Base-by-base conservation (phyloP, 2,888 invertebrate species). In the Bursaphelenchus okinawaensis region DNA sequence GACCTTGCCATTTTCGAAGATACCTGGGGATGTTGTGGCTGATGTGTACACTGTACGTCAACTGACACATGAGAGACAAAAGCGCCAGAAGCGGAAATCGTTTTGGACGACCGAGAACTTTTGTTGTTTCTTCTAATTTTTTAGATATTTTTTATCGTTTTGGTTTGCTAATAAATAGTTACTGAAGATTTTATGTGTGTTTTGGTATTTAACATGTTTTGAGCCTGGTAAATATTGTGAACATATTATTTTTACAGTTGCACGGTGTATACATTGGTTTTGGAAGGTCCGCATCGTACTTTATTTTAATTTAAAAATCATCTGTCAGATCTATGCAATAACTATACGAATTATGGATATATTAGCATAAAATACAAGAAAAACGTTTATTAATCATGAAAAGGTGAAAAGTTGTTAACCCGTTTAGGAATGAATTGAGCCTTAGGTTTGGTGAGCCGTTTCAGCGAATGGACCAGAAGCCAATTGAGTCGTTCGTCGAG, bases 11-110 rank as follows among this genome's bases (percentile, higher is more conserved):
- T 65, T 65, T 22, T 50, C 51, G n/a, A 31, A 65, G 50, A 55
- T 65, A 9, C 65, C 65, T 26, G 65, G 65, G 12, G 62, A 65
- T 27, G 62, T 65, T n/a, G 65, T 65, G 51, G 65, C 65, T 16
- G 65, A 65, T 50, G 28, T 65, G 23, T 65, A 65, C 54, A 54
- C 66, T 29, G 64, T 65, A 12, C 20, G 54, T n/a, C 55, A 51
- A 23, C 52, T 26, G 12, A 16, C 55, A 26, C 19, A 50, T 19
- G 22, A 55, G 28, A 23, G 62, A 31, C n/a, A 62, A 9, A 63
- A 27, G 23, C 26, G 23, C 8, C 12, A 22, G 27, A 20, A 28
- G 59, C n/a, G 23, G 7, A 63, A 63, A 16, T n/a, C 19, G 19
- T 55, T n/a, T 19, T 55, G 55, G 55, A 22, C 27, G 16, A 55